Base-by-base conservation (phyloP, 1,140 invertebrate genomes). In the Drosophila murphyi region DNA sequence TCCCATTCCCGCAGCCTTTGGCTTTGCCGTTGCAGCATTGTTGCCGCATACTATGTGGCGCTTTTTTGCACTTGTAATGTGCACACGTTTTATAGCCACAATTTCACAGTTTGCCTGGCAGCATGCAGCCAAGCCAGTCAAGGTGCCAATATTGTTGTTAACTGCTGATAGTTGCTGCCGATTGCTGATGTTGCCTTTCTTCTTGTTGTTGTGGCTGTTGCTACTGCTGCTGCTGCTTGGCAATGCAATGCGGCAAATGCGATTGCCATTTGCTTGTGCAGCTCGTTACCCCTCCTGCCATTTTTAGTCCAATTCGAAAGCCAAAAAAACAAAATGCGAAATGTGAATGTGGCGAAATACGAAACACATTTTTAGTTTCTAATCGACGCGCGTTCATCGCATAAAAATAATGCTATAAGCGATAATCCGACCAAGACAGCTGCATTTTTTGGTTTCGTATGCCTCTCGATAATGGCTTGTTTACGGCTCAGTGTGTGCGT, bases 361-460 rank as follows among this genome's bases (percentile, higher is more conserved):
- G 77, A 83, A 87, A 89, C 80, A 85, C 47, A 60, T 89, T 89
- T 89, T 90, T 90, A 89, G 85, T 89, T 85, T 90, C 85, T 89
- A 89, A 89, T 89, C 85, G 85, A 90, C 80, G 85, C 86, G 85
- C 85, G 85, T 90, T 89, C 85, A 89, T 89, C 85, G 85, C 85
- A 89, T 89, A 89, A 89, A 88, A 89, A 89, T 89, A 89, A 89
- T 85, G 86, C 81, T 89, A 89, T 89, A 89, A 89, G 79, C 78
- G 85, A 89, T 89, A 89, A 89, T 89, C 81, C 83, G 37, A 61
- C 41, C 63, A 54, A 55, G 69, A 68, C 82, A 85, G 74, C 82
- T 85, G 83, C 83, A 80, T 62, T 80, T 74, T 69, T 70, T 45
- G 59, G 43, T 57, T 68, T 69, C 63, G 41, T 64, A 29, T 65